Evolutionary conservation across 2,888 invertebrate genomes (phyloP), one percentile per base, ranked within the genome.

Genomic region (Autographa gamma): DNA sequence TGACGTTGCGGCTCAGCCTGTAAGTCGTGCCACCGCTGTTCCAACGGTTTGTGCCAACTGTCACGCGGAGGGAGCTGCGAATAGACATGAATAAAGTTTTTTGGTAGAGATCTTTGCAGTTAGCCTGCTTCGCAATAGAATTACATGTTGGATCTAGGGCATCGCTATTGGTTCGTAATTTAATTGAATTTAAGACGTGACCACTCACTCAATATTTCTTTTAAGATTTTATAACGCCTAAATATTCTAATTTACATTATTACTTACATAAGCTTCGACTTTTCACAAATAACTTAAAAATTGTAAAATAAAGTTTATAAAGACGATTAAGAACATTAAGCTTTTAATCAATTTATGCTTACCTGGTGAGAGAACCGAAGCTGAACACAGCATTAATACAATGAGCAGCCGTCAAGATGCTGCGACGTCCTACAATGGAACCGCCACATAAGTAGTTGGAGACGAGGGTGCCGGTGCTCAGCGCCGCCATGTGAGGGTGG

Each of bases 11-110:
- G 0, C 81, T 54, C 19, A 92, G n/a, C 8, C 72, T 18, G 84
- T 89, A 90, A 7, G 72, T 31, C 6, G 71, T 69, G 0, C 93
- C 95, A 8, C 92, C 93, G 1, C 78, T 79, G 78, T 87, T 89
- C 90, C 91, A 92, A 19, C 82, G 84, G 86, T 91, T 91, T 4
- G 92, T 92, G 68, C 93, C 93, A 0, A 93, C 90, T 1, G 85
- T 89, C 0, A 81, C 87, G 2, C 90, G 90, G 6, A 92, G 88
- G 7, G 86, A 76, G 69, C 92, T 93, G 82, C 7, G 16, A 25
- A 66, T 1, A 48, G 13, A 18, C 18, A 38, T 11, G 18, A 32
- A 7, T 43, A 43, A 43, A 43, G 43, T n/a, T n/a, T n/a, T n/a
- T n/a, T n/a, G n/a, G n/a, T n/a, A n/a, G n/a, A 13, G 14, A 43